These are phyloP conservation scores for Dynastes hyllus DNA, from an alignment of 2,888 invertebrate species.

Conservation along the genomic window DNA sequence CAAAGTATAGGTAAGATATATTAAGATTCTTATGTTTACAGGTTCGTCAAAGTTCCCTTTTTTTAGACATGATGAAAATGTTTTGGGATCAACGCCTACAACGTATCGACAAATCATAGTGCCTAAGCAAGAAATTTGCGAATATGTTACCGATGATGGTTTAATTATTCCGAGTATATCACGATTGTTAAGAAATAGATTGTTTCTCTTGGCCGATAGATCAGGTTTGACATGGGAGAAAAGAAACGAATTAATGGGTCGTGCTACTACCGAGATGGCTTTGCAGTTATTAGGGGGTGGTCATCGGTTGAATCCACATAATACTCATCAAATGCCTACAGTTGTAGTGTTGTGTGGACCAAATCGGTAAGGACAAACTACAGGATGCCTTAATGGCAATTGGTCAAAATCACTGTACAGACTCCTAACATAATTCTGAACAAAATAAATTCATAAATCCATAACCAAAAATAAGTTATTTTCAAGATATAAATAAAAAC, in stretches of 20 bases:
- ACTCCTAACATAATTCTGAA: too few relatives aligned
- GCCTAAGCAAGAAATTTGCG: constrained; percentile 76
- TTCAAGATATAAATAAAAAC: too few relatives aligned
- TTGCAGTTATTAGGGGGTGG: constrained; percentile 89
- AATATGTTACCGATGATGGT: constrained; percentile 88
- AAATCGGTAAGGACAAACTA: constrained; percentile 69
- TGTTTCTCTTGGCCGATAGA: constrained; percentile 81
- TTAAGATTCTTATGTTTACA: not conserved
- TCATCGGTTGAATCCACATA: constrained; percentile 87
- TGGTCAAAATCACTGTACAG: too few relatives aligned
- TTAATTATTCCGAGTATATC: constrained; percentile 85
- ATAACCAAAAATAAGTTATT: too few relatives aligned
- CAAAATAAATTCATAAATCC: too few relatives aligned
- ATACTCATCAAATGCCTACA: constrained; percentile 90
- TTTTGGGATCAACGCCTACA: constrained; percentile 79
- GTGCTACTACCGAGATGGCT: constrained; percentile 89
- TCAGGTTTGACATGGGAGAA: constrained; percentile 80
- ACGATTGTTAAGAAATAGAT: constrained; percentile 77
- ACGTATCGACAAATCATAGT: constrained; percentile 81
- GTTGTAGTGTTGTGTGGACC: constrained; percentile 84
- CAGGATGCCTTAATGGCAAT: too few relatives aligned
- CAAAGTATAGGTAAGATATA: constrained; percentile 67
- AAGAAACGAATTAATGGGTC: constrained; percentile 84
- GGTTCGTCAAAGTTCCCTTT: constrained; percentile 3
- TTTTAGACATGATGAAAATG: constrained; percentile 88